These are phyloP conservation scores for Falco columbarius DNA, from an alignment of 2,797 vertebrate species.

Conservation along the genomic window DNA sequence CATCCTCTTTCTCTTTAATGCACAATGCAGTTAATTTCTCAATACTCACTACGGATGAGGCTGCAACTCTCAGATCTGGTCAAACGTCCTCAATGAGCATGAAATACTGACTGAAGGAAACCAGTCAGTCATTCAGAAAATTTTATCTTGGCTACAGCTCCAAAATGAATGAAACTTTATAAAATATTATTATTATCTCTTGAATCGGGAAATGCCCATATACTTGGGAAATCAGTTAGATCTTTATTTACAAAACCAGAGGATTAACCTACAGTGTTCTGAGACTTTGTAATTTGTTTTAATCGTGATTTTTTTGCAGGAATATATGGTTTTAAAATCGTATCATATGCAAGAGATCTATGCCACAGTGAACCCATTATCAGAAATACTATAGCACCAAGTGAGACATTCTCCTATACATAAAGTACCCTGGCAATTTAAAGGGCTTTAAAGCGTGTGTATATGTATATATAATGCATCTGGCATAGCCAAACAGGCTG, in stretches of 20 bases:
- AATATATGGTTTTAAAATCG: neutral
- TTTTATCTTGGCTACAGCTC: neutral
- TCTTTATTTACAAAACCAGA: neutral
- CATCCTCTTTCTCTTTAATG: neutral
- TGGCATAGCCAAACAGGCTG: neutral
- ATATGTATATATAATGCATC: neutral
- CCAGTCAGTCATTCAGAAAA: neutral
- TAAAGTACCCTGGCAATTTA: neutral
- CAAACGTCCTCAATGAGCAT: neutral
- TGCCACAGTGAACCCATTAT: neutral
- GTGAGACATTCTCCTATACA: neutral
- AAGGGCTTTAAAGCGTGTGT: neutral
- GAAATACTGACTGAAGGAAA: constrained; percentile 5
- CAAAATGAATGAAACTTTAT: constrained; percentile 7
- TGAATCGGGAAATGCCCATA: neutral
- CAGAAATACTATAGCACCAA: neutral
- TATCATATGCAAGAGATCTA: neutral
- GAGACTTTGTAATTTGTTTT: neutral
- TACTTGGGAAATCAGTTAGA: neutral
- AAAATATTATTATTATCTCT: neutral
- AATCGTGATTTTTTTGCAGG: neutral
- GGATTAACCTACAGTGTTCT: neutral
- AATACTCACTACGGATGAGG: neutral
- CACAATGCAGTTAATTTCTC: neutral
- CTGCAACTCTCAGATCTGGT: neutral